Base-by-base conservation (phyloP, 2,113 vertebrate genomes). In the Saguinus midas region DNA sequence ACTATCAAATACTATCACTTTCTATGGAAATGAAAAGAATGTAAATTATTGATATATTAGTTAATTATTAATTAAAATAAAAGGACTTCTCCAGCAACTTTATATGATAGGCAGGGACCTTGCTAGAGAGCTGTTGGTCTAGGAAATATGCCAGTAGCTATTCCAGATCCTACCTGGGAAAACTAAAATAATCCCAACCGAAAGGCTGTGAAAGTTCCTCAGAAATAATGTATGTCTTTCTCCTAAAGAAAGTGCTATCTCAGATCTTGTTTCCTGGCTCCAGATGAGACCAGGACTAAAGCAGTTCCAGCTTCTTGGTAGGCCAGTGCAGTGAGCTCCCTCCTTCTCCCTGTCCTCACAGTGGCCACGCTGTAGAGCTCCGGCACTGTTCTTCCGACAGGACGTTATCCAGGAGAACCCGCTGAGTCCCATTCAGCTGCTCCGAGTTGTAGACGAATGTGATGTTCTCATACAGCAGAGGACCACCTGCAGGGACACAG, bases 331-430 rank as follows among this genome's bases (percentile, higher is more conserved):
- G 13, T 1, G 2, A 12, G 0, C 1, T 8, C 9, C 64, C 12
- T 4, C 23, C 66, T 4, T 1, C 2, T 57, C 0, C 1, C 0
- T 0, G 12, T n/a, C 94, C 99, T 99, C 97, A 99, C 99, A 12
- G 98, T 99, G 96, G 99, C 99, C 95, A 99, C 98, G 1, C 97
- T 98, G 96, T 98, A 99, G 37, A 99, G 99, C 90, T 99, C 64
- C 88, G 92, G 94, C 99, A 99, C 97, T 99, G 99, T 0, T 99
- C 98, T 95, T 99, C 98, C 0, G 99, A 99, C 95, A 99, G 99
- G 70, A 99, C 99, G 0, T 99, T 98, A 72, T 99, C 99, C 95
- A 99, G 98, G 50, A 99, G 98, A 25, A 99, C 99, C 3, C 99
- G 96, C 98, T 99, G 99, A 1, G 99, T 99, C 61, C 99, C 99